Base-by-base conservation (phyloP, 2,797 vertebrate genomes). In the Schizopygopsis malacanthus region DNA sequence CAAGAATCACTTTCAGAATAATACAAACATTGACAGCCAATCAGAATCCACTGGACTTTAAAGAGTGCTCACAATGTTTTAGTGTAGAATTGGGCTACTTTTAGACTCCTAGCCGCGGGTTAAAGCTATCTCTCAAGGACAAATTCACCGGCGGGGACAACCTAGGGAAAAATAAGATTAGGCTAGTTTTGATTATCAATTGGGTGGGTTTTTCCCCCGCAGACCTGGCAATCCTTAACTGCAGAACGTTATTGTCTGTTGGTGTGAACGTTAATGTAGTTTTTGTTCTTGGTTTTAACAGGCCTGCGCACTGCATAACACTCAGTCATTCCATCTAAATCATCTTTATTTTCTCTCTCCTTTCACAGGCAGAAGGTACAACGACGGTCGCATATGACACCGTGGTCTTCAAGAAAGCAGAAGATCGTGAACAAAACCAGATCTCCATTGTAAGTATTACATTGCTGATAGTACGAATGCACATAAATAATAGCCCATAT, bases 351-450 rank as follows among this genome's bases (percentile, higher is more conserved):
- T 71, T 33, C 1, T 3, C 75, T 79, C 39, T 37, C 45, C 12
- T 18, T 45, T 15, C 4, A 56, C 43, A 70, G 47, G 4, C 41
- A 61, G 67, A 79, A 6, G 2, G 8, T 43, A n/a, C 37, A 37
- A 3, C 6, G 63, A 67, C 28, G 25, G 41, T 70, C 9, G 11
- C 16, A 20, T 78, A 84, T 47, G 43, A 22, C 2, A 11, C 25
- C 0, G 43, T 72, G 3, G 18, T 63, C 63, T 84, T 88, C 52
- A 54, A 41, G 45, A 75, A 65, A 84, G 12, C n/a, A 50, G 52
- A 56, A 3, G 22, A 41, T 3, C 0, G 22, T 50, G 50, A 37
- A n/a, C 54, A 63, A 75, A 70, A 65, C n/a, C 61, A 77, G 13
- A 9, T 77, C 45, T 67, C 4, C 10, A 37, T 47, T 61, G 76